Evolutionary conservation across 2,797 vertebrate genomes (phyloP), one percentile per base, ranked within the genome.

Genomic region (Staurois parvus): DNA sequence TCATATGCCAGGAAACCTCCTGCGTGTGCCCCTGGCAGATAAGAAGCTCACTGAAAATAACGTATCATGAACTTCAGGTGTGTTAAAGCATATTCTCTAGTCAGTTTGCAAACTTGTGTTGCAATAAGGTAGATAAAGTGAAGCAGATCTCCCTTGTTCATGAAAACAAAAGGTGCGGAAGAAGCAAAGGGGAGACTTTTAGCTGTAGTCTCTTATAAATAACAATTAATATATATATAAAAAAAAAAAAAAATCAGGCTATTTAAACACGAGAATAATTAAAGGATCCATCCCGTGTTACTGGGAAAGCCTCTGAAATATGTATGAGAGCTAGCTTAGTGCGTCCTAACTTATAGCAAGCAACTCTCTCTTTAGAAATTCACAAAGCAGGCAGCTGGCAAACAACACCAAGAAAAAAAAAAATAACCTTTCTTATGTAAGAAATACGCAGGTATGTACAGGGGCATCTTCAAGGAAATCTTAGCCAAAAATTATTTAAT

Each of bases 381-480:
- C 37, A 30, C 26, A 40, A 72, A 59, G 79, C 52, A 72, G 68
- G 79, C 48, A 73, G 79, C 48, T 72, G 26, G 32, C 56, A 81
- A 72, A 37, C 0, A 26, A 56, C 52, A 24, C 40, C 42, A 40
- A 32, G 64, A 19, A 13, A 10, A 79, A 69, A 37, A 13, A 28
- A 32, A 32, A 34, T 40, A 19, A 45, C 42, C 48, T 19, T 52
- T 19, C 45, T 48, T 52, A 19, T 30, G 45, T 28, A 48, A 2
- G 34, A 70, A 70, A 70, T 12, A 69, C 68, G 24, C 21, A 70
- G 7, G 19, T 40, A 72, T 40, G 69, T 40, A 24, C 19, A 26
- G 32, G 7, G 69, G 34, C 34, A 59, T 59, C 52, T 21, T 59
- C 52, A 24, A 59, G 52, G 52, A 59, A 24, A 24, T 24, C 5